phyloP scores from a whole-genome alignment of 2,888 invertebrate species.

The Quadroppia sp. region DNA sequence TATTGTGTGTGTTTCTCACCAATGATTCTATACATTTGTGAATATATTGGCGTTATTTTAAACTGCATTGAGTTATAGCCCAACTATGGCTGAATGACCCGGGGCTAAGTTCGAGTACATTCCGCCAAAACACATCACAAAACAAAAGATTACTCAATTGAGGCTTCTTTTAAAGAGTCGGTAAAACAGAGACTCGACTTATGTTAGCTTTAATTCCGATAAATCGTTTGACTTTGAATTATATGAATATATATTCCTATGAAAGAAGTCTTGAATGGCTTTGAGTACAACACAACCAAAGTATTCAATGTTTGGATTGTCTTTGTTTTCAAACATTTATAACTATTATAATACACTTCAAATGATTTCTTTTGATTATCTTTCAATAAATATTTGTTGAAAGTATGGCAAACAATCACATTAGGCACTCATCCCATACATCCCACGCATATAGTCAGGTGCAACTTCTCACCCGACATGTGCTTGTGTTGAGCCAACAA shows the following conservation, averaged over 20 bases:
- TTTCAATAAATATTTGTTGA: conserved; percentile 12
- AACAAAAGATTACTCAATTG: conserved; percentile 31
- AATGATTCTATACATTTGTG: conserved; percentile 5
- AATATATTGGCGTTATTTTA: conserved; percentile 32
- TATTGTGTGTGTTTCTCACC: conserved; percentile 18
- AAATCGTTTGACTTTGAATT: background rate
- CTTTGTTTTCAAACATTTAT: background rate
- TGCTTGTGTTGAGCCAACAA: background rate
- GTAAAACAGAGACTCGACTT: background rate
- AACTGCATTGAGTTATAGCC: background rate
- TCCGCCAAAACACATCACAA: conserved; percentile 21
- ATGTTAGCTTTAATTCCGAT: background rate
- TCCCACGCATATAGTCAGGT: conserved; percentile 29
- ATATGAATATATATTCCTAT: background rate
- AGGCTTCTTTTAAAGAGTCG: background rate
- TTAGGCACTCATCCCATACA: conserved; percentile 4
- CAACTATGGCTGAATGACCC: background rate
- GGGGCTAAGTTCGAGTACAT: background rate
- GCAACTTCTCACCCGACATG: conserved; percentile 23
- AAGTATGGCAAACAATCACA: conserved; percentile 27
- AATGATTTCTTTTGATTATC: background rate
- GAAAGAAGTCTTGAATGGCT: background rate
- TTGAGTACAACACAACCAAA: background rate
- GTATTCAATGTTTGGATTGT: background rate
- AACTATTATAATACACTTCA: background rate